These are phyloP conservation scores for Acrocephalus scirpaceus DNA, from an alignment of 2,797 vertebrate species.

Conservation along the genomic window DNA sequence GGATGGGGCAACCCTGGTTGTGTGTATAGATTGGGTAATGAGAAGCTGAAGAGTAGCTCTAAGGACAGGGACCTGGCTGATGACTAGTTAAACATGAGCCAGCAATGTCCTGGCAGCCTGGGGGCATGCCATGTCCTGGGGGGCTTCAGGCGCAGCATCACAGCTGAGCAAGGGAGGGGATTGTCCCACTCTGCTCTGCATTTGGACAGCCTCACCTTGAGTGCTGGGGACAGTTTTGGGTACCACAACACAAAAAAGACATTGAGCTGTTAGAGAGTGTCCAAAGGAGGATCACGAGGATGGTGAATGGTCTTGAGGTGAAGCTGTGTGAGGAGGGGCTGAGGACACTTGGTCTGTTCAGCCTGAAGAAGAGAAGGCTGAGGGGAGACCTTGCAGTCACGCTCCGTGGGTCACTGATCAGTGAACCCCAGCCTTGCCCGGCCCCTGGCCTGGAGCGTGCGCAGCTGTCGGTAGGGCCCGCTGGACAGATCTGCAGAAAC, in stretches of 20 bases:
- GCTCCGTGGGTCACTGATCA: too few relatives aligned
- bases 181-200: not conserved
- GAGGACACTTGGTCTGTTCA: not conserved
- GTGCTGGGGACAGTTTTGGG: not conserved
- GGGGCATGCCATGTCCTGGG: fast-evolving
- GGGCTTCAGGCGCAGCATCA: not conserved
- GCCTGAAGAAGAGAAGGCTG: not conserved
- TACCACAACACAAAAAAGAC: too few relatives aligned
- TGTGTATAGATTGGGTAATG: fast-evolving
- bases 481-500: too few relatives aligned
- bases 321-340: not conserved
- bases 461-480: too few relatives aligned
- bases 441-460: too few relatives aligned
- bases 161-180: fast-evolving
- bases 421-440: too few relatives aligned
- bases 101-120: not conserved
- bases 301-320: too few relatives aligned
- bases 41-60: not conserved
- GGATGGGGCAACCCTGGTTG: not conserved
- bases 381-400: too few relatives aligned
- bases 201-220: not conserved
- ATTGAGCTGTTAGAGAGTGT: not conserved
- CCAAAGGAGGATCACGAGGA: not conserved
- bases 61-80: fast-evolving
- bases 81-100: fast-evolving